These are phyloP conservation scores for Chironomus tepperi DNA, from an alignment of 1,140 invertebrate species.

Conservation along the genomic window DNA sequence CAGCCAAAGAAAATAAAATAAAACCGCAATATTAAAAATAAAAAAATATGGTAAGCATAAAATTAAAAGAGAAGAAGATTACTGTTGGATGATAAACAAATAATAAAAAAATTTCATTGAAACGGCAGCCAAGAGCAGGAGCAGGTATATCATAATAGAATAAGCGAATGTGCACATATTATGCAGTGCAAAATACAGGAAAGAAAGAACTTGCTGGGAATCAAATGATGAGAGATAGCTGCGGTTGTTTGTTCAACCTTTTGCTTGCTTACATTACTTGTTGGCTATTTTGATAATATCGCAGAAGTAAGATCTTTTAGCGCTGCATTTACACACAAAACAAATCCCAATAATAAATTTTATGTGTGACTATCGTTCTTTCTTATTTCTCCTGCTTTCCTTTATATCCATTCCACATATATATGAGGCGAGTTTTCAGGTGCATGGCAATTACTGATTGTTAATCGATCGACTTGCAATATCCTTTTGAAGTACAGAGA, in stretches of 20 bases:
- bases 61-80: constrained; percentile 20
- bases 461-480: too few species aligned
- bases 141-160: not conserved
- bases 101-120: constrained; percentile 17
- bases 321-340: constrained; percentile 17
- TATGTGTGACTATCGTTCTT: constrained; percentile 22
- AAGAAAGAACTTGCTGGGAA: not conserved
- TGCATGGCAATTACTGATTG: not conserved
- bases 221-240: constrained; percentile 7
- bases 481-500: not conserved
- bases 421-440: not conserved
- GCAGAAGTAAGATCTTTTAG: not conserved
- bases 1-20: not conserved
- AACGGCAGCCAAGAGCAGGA: not conserved
- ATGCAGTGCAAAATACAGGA: not conserved
- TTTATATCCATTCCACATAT: not conserved
- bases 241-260: constrained; percentile 22
- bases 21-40: not conserved
- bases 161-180: not conserved
- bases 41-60: not conserved
- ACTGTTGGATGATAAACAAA: constrained; percentile 20
- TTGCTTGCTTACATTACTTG: not conserved
- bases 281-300: not conserved
- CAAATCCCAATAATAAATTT: constrained; percentile 15
- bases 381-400: not conserved